These are phyloP conservation scores for Meteorus sp. DNA, from an alignment of 1,140 invertebrate genomes.

Conservation along the genomic window DNA sequence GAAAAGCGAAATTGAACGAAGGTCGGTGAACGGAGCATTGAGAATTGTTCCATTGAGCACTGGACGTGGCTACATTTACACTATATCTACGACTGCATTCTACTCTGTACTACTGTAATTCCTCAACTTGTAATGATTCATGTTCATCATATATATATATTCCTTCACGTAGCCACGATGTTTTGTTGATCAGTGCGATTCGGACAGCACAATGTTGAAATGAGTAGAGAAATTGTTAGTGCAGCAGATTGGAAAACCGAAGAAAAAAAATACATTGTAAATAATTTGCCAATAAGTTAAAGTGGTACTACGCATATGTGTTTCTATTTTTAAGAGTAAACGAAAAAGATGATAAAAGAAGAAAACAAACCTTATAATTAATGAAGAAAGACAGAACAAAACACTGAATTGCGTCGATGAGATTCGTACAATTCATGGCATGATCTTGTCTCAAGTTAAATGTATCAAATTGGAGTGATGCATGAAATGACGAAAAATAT, in stretches of 20 bases:
- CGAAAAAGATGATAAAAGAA: not conserved
- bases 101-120: constrained; percentile 45
- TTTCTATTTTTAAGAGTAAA: constrained; percentile 28
- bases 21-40: constrained; percentile 31
- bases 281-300: constrained; percentile 29
- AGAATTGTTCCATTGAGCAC: constrained; percentile 28
- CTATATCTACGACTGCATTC: constrained; percentile 45
- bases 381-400: not conserved
- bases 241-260: not conserved
- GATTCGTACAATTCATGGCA: not conserved
- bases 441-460: not conserved
- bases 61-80: constrained; percentile 41
- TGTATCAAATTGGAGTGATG: constrained; percentile 24
- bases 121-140: constrained; percentile 42
- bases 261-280: constrained; percentile 18
- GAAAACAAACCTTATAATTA: not conserved
- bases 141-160: constrained; percentile 51
- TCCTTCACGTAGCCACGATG: constrained; percentile 40
- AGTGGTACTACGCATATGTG: constrained; percentile 19
- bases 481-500: constrained; percentile 39
- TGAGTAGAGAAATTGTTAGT: constrained; percentile 24
- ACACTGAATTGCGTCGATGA: not conserved
- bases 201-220: constrained; percentile 15
- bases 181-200: constrained; percentile 34
- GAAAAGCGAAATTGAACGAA: constrained; percentile 13